Conservation (phyloP, 2,113 vertebrate species). For the Paratilapia polleni region DNA sequence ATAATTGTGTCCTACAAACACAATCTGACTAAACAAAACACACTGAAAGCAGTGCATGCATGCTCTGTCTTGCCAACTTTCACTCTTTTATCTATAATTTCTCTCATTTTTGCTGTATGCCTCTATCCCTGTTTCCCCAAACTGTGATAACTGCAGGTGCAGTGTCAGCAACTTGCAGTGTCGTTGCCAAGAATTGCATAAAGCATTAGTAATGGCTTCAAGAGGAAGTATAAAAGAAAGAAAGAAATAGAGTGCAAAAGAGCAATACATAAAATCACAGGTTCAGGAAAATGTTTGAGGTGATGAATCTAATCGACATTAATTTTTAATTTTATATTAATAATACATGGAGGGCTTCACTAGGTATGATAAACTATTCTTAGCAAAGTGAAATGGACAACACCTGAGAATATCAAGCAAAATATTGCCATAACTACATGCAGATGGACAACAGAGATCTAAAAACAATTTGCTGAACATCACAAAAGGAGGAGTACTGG, state of each 20-base stretch:
- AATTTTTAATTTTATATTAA: no score
- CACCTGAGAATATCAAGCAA: not conserved
- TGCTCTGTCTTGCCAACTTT: not conserved
- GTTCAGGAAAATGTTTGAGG: not conserved
- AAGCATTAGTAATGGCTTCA: conserved; percentile 8
- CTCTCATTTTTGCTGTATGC: conserved; percentile 11
- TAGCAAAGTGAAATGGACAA: not conserved
- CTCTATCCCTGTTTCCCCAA: conserved; percentile 8
- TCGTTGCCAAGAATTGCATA: conserved; percentile 46
- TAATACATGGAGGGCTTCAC: no score
- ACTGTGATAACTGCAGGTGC: conserved; percentile 39
- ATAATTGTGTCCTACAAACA: not conserved
- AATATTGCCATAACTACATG: not conserved
- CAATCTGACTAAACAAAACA: not conserved
- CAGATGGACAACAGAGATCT: not conserved
- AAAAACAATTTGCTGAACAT: not conserved
- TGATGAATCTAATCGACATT: no score
- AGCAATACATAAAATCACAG: not conserved
- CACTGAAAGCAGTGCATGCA: not conserved
- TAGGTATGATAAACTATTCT: no score
- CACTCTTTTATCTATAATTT: conserved; percentile 7
- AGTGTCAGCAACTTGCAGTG: conserved; percentile 46
- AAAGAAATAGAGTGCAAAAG: not conserved
- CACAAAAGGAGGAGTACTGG: no score
- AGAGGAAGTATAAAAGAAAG: not conserved